Evolutionary conservation across 2,797 vertebrate species (phyloP).

Genomic region (Mycteria americana): DNA sequence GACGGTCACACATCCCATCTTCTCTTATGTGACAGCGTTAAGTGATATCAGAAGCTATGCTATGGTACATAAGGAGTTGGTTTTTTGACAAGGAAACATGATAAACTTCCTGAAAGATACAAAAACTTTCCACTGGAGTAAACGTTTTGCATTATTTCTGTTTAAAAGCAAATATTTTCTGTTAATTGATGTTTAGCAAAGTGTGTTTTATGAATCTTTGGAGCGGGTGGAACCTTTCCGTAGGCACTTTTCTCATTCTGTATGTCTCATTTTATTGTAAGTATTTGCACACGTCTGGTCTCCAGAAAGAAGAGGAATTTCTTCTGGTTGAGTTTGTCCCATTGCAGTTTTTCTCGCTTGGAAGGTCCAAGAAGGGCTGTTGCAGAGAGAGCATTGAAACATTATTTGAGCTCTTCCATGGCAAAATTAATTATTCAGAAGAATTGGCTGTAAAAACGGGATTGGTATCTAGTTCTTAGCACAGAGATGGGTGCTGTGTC

Average conservation of each 20-base stretch:
- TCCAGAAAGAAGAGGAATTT: not conserved
- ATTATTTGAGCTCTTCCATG: fast-evolving
- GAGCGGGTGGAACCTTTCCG: not conserved
- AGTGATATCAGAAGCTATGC: too few species aligned
- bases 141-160: fast-evolving
- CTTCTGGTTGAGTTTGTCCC: not conserved
- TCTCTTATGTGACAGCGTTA: fast-evolving
- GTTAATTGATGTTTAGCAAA: fast-evolving
- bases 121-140: not conserved
- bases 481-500: too few species aligned
- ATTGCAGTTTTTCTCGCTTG: fast-evolving
- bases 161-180: not conserved
- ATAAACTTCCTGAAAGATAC: not conserved
- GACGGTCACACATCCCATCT: fast-evolving
- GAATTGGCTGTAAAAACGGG: not conserved
- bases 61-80: fast-evolving
- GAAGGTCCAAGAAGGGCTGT: not conserved
- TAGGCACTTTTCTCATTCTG: not conserved
- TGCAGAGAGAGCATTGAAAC: not conserved
- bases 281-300: fast-evolving
- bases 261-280: not conserved
- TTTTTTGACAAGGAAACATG: not conserved
- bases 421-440: not conserved
- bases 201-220: not conserved
- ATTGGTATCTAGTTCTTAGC: not conserved